Conservation (phyloP, 2,888 invertebrate species). For the Chloromyia formosa region DNA sequence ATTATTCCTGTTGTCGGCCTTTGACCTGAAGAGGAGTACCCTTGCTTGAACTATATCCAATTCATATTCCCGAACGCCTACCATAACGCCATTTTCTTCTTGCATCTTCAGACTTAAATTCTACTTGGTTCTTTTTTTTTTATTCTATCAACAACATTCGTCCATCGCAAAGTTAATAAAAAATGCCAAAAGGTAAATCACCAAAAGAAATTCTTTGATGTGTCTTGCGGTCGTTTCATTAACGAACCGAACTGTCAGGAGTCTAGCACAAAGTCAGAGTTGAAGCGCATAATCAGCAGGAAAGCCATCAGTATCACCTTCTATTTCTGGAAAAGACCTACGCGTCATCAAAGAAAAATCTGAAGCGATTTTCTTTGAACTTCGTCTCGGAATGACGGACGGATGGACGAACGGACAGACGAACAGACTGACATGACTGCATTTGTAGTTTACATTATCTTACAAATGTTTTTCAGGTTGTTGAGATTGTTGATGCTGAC, state of each 20-base stretch:
- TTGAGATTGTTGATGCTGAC: not conserved
- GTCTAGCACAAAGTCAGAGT: not conserved
- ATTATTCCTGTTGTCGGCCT: too few species aligned
- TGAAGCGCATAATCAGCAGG: not conserved
- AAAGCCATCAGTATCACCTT: not conserved
- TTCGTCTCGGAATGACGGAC: not conserved
- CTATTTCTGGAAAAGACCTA: slow-evolving; percentile 3
- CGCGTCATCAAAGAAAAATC: slow-evolving; percentile 6
- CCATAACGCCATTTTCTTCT: too few species aligned
- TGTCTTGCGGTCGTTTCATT: not conserved
- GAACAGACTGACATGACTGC: not conserved
- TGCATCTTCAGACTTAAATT: too few species aligned
- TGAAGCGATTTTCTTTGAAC: not conserved
- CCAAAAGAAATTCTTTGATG: not conserved
- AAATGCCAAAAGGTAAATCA: not conserved
- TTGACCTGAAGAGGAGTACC: too few species aligned
- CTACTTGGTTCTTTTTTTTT: too few species aligned
- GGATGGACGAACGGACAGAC: not conserved
- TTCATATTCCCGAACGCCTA: too few species aligned
- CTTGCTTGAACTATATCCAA: too few species aligned
- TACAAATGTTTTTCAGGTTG: not conserved
- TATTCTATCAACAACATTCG: not conserved
- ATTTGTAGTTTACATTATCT: not conserved
- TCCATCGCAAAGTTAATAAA: not conserved
- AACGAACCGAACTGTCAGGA: not conserved